Conservation (phyloP, 2,888 invertebrate species). For the Rotaria socialis region DNA sequence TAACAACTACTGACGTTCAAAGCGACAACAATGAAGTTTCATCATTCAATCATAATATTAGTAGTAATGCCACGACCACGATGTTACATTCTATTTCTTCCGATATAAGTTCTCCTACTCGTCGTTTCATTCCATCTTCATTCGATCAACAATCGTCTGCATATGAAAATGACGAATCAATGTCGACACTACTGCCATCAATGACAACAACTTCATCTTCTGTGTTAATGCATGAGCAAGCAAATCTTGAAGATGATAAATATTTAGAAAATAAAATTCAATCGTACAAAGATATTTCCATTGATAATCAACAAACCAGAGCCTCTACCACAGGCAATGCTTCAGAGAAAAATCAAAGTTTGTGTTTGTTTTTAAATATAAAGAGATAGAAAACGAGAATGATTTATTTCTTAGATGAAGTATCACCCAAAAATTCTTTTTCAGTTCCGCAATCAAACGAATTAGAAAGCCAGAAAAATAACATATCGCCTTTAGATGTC, state of each 20-base stretch:
- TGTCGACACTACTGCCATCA: background rate
- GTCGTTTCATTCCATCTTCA: background rate
- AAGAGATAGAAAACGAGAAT: background rate
- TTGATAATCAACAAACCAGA: background rate
- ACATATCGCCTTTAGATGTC: background rate
- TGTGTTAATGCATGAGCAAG: background rate
- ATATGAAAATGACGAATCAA: background rate
- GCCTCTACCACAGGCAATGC: background rate
- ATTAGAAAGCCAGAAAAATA: background rate
- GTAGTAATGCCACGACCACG: background rate
- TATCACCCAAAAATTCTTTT: background rate
- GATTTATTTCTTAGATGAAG: background rate
- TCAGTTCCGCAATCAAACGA: background rate
- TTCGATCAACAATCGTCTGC: background rate
- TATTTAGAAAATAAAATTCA: background rate
- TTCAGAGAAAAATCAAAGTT: background rate
- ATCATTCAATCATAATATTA: slow-evolving; percentile 20
- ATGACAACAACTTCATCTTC: background rate
- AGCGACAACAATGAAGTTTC: background rate
- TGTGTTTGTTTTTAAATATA: background rate
- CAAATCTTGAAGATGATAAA: background rate
- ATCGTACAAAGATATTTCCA: background rate
- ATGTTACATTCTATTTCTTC: background rate
- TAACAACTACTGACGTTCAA: background rate
- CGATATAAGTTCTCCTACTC: background rate